Evolutionary conservation across 2,113 vertebrate species (phyloP), one percentile per base, ranked within the genome.

Genomic region (Labrus mixtus): DNA sequence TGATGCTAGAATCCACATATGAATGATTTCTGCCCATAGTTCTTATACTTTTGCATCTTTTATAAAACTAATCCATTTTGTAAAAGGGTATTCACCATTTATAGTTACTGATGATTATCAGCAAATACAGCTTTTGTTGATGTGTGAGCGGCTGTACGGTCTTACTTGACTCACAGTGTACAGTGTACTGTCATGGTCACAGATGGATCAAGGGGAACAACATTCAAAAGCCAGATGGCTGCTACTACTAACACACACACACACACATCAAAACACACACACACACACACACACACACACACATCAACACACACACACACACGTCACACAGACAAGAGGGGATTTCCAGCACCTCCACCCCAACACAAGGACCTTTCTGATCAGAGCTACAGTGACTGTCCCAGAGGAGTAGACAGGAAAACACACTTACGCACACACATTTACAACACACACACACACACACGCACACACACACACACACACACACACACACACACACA

Each of bases 321-420:
- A 66, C 68, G 54, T 29, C n/a, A 36, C 29, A 5, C 68, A n/a
- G n/a, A 37, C 25, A 70, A 68, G 41, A 85, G 90, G 91, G 91
- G 88, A 90, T 87, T 91, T 92, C 91, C 91, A 92, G 51, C 23
- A 37, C 68, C 78, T 83, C 79, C 79, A 79, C 65, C 51, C 65
- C 0, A 48, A 79, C 85, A 92, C 82, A 90, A 78, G 83, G 89
- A 65, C 79, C 79, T 80, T 70, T 90, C 80, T 90, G 84, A 92
- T 89, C 85, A 81, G 77, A 83, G 65, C 58, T 43, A 68, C 53
- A 81, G 59, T 53, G 69, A 73, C 59, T 71, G 75, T 85, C 78
- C 78, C 55, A 73, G 77, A 77, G 67, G 50, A 55, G 16, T 65
- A 67, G 73, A 71, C 64, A 73, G 87, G 83, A 90, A 86, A 85